phyloP scores from a whole-genome alignment of 2,888 invertebrate species.

The Octodonta nipae region DNA sequence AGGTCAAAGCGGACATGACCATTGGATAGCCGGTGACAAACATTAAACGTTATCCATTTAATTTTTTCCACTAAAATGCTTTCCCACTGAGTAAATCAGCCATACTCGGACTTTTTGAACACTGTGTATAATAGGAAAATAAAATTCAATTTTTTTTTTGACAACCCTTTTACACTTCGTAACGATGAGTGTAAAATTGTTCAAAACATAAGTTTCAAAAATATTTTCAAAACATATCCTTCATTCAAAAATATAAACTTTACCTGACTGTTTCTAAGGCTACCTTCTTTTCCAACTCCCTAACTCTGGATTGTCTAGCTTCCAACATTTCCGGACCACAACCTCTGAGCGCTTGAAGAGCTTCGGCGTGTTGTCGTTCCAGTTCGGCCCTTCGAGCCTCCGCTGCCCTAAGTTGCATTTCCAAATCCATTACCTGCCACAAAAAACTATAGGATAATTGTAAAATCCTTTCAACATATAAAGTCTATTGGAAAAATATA shows the following conservation, averaged over 20 bases:
- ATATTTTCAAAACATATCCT: background rate
- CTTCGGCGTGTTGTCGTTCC: conserved; percentile 65
- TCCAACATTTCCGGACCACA: conserved; percentile 50
- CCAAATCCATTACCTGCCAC: conserved; percentile 43
- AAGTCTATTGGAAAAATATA: no score
- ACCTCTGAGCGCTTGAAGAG: conserved; percentile 45
- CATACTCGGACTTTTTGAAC: no score
- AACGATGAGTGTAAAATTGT: no score
- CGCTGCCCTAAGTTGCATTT: conserved; percentile 65
- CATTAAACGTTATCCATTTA: no score
- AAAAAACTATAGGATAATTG: no score
- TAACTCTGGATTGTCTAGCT: conserved; percentile 66
- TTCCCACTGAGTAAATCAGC: no score
- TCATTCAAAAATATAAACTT: conserved; percentile 5
- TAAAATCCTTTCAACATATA: no score
- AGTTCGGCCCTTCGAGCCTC: conserved; percentile 64
- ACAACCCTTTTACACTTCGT: no score
- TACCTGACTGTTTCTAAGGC: conserved; percentile 36
- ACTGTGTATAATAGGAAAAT: background rate
- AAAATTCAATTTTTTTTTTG: background rate
- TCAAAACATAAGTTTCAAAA: no score
- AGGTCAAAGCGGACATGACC: no score
- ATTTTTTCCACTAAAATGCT: no score
- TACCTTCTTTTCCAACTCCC: conserved; percentile 86
- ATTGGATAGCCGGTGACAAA: no score